Evolutionary conservation across 2,797 vertebrate species (phyloP).

Genomic region (Eidolon dupreanum): DNA sequence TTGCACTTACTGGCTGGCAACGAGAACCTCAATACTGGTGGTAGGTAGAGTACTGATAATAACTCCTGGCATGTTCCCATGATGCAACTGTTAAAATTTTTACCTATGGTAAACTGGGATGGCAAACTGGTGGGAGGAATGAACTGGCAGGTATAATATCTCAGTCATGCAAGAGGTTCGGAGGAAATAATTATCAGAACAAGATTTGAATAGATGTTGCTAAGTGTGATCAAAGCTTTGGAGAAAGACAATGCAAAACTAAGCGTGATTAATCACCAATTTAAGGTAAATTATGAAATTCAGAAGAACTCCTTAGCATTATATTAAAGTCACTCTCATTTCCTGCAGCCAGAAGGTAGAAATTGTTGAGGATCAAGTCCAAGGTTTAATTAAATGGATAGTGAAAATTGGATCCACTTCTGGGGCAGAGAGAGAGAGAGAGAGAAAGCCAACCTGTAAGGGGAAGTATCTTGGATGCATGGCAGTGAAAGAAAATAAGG

Average conservation of each 20-base stretch:
- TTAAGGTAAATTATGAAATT: conserved; percentile 34
- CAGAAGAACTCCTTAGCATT: conserved; percentile 12
- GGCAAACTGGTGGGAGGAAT: neutral
- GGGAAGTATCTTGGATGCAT: neutral
- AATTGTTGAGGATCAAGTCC: neutral
- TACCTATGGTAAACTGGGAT: neutral
- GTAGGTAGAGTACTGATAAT: neutral
- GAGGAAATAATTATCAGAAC: conserved; percentile 10
- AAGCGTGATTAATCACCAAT: conserved; percentile 16
- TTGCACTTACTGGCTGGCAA: neutral
- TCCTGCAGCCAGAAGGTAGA: neutral
- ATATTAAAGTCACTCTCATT: neutral
- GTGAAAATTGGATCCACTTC: neutral
- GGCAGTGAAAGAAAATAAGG: neutral
- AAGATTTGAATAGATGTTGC: neutral
- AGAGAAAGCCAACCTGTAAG: neutral
- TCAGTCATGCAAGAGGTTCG: conserved; percentile 7
- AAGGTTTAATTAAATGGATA: neutral
- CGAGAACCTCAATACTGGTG: neutral
- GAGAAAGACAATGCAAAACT: conserved; percentile 20
- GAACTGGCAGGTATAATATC: neutral
- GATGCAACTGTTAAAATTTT: neutral
- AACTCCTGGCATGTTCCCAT: neutral
- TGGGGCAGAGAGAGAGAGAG: too few relatives aligned
- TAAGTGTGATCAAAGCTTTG: neutral